These are phyloP conservation scores for Aphis gossypii DNA, from an alignment of 1,140 invertebrate genomes.

Conservation along the genomic window DNA sequence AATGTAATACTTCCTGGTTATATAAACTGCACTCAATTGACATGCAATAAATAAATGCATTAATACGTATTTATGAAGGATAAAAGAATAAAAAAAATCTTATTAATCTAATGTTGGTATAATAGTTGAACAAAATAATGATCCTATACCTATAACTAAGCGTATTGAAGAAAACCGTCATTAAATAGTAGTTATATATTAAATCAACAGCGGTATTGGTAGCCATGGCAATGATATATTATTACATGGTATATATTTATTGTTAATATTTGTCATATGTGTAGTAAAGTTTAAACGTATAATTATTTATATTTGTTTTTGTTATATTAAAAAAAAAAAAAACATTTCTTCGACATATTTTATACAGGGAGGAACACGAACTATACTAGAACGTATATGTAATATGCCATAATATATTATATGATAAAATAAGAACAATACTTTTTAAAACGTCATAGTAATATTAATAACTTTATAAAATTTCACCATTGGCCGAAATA, in stretches of 20 bases:
- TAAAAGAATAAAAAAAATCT: not conserved
- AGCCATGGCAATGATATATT: not conserved
- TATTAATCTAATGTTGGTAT: not conserved
- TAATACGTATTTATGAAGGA: not conserved
- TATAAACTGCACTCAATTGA: not conserved
- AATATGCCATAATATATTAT: not conserved
- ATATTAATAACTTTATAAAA: too few species aligned
- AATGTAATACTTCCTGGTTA: not conserved
- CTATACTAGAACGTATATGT: accelerated
- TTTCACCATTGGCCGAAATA: not conserved
- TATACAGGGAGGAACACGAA: not conserved
- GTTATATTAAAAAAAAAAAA: not conserved
- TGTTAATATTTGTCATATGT: not conserved
- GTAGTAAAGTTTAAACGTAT: not conserved
- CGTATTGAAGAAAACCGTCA: not conserved
- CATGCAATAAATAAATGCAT: not conserved
- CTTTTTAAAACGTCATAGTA: not conserved
- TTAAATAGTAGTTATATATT: not conserved
- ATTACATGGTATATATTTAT: not conserved
- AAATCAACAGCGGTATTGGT: not conserved
- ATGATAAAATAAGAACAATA: not conserved
- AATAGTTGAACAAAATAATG: not conserved
- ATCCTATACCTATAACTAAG: not conserved
- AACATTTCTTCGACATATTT: not conserved
- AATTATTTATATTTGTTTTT: constrained; percentile 15